A percentile compares a stretch with the other conserved stretches of the same genome.
These are phyloP conservation scores for Amphibalanus amphitrite DNA, from an alignment of 1,140 invertebrate genomes.

Conservation along the genomic window DNA sequence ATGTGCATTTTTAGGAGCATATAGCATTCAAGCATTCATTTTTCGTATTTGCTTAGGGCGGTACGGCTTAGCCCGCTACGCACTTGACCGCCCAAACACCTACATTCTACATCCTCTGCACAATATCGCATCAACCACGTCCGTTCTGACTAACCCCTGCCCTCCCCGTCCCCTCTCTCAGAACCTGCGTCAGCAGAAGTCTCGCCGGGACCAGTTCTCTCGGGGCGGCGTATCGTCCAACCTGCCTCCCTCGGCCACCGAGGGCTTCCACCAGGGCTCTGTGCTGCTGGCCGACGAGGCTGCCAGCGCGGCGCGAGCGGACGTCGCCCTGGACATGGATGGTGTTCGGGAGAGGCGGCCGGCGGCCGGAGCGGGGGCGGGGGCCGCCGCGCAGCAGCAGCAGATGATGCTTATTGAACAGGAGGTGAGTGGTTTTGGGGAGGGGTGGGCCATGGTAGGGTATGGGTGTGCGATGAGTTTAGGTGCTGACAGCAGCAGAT, in stretches of 20 bases:
- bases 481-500: slow-evolving; percentile 42
- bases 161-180: slow-evolving; percentile 25
- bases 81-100: no score
- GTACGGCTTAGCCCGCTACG: no score
- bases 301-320: slow-evolving; percentile 11
- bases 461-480: no score
- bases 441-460: no score
- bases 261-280: slow-evolving; percentile 40
- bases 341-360: slow-evolving; percentile 14
- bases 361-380: slow-evolving; percentile 5
- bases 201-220: slow-evolving; percentile 82
- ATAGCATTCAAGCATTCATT: no score
- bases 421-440: neutral
- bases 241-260: slow-evolving; percentile 48
- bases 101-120: no score
- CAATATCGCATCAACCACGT: no score
- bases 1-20: no score
- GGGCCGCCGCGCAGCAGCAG: slow-evolving; percentile 24
- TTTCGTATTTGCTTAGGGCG: no score
- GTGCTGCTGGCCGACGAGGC: slow-evolving; percentile 33
- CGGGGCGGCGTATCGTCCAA: slow-evolving; percentile 44
- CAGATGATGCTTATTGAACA: slow-evolving; percentile 53
- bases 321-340: slow-evolving; percentile 27
- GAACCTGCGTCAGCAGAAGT: slow-evolving; percentile 93
- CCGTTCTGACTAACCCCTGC: no score